Evolutionary conservation across 2,888 invertebrate genomes (phyloP), one percentile per base, ranked within the genome.

Genomic region (Cheilosia urbana): DNA sequence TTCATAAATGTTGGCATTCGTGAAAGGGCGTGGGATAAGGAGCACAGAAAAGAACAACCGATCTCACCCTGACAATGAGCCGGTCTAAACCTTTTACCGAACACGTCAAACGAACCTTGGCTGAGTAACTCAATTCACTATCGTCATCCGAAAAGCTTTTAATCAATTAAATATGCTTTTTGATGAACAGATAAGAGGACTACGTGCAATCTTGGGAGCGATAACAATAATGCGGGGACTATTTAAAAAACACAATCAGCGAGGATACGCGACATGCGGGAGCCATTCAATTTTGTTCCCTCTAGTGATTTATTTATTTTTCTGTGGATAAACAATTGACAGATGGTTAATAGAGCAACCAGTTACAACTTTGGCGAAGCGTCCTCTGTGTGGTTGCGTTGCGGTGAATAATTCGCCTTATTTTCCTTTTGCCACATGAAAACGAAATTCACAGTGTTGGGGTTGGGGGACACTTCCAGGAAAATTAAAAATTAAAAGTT

Each of bases 111-210:
- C 73, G 72, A 63, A 69, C 78, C 72, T 68, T 57, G 30, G 42
- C n/a, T 53, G 53, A 27, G 47, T 42, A 72, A 57, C 65, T 57
- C 45, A 34, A 34, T 68, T 62, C 66, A 65, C 69, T 75, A 62
- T 51, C 49, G 49, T 71, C 66, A 68, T 72, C 76, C 40, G 37
- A 68, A 85, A 85, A 85, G 81, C 85, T 85, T 85, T 85, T 81
- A 85, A 81, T 81, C 85, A 81, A 85, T 85, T 85, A 80, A 79
- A 76, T 79, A 76, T 80, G 53, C 72, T 62, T 66, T 73, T 69
- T 66, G 69, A 68, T 68, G 66, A 73, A 19, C 4, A 76, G 60
- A 68, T 62, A 72, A 49, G 49, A 57, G 73, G 55, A 34, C 63
- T 34, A 42, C n/a, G n/a, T 4, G 34, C 37, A 37, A 13, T 37